Evolutionary conservation across 1,140 invertebrate species (phyloP).

Genomic region (Alviniconcha marisindica): DNA sequence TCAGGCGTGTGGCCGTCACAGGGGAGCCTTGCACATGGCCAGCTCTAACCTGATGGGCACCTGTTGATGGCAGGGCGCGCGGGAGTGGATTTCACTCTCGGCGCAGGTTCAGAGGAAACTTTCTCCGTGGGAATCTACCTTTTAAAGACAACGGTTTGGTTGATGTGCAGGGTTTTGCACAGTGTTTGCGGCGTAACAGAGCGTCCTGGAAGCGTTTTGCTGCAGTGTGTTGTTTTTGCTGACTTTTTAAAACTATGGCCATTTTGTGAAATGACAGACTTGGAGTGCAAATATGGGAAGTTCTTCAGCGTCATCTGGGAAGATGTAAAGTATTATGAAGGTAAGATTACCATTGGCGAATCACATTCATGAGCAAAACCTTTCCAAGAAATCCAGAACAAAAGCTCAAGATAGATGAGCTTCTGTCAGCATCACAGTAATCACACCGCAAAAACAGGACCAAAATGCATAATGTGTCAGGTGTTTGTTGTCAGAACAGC

Average conservation of each 20-base stretch:
- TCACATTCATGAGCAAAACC: too few species aligned
- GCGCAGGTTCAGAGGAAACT: not conserved
- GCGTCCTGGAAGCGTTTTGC: not conserved
- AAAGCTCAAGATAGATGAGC: too few species aligned
- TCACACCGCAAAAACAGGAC: too few species aligned
- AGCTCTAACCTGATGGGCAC: too few species aligned
- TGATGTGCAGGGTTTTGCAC: not conserved
- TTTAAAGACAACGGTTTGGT: not conserved
- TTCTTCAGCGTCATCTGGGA: slow-evolving; percentile 40
- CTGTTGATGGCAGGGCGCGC: too few species aligned
- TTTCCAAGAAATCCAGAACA: too few species aligned
- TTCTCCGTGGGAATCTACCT: not conserved
- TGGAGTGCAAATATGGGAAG: slow-evolving; percentile 39
- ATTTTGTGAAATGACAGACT: slow-evolving; percentile 29
- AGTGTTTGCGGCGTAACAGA: not conserved
- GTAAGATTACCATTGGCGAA: too few species aligned
- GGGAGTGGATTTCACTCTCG: not conserved
- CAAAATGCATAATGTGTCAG: too few species aligned
- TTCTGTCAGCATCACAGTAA: too few species aligned
- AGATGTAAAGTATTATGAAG: slow-evolving; percentile 30
- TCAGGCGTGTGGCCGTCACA: too few species aligned
- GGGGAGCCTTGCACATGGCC: too few species aligned
- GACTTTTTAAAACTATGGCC: not conserved
- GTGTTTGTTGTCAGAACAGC: too few species aligned
- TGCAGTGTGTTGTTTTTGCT: not conserved